Evolutionary conservation across 1,140 invertebrate species (phyloP).

Genomic region (Conus betulinus): DNA sequence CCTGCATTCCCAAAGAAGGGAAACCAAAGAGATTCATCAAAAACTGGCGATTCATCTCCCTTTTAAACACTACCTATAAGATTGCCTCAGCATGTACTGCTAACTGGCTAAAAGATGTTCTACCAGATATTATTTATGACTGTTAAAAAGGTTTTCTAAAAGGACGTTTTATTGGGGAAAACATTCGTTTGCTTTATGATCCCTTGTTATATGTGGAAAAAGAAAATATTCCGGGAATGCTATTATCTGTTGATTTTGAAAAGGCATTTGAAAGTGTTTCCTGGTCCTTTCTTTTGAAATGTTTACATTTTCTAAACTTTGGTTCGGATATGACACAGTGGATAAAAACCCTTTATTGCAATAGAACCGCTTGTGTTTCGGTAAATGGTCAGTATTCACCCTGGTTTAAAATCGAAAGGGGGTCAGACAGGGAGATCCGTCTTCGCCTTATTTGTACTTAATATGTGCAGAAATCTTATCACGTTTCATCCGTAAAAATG

Average conservation of each 20-base stretch:
- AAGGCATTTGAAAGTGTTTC: conserved; percentile 43
- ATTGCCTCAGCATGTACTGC: conserved; percentile 31
- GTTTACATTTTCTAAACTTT: conserved; percentile 37
- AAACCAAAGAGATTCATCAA: conserved; percentile 27
- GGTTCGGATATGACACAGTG: conserved; percentile 31
- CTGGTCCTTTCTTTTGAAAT: conserved; percentile 37
- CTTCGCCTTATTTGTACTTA: conserved; percentile 32
- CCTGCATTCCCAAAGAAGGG: conserved; percentile 28
- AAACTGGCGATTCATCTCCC: conserved; percentile 29
- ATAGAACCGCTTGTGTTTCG: conserved; percentile 13
- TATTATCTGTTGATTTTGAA: conserved; percentile 42
- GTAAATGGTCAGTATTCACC: conserved; percentile 32
- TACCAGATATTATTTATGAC: conserved; percentile 1
- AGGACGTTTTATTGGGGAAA: conserved; percentile 33
- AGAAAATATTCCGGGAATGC: conserved; percentile 26
- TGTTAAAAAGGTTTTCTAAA: conserved; percentile 26
- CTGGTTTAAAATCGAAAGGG: conserved; percentile 32
- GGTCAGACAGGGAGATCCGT: conserved; percentile 13
- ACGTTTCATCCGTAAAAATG: conserved; percentile 21
- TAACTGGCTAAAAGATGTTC: conserved; percentile 11
- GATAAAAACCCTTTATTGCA: conserved; percentile 34
- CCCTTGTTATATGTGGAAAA: conserved; percentile 5
- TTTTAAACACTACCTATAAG: conserved; percentile 24
- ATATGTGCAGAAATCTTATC: conserved; percentile 34
- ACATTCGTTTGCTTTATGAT: conserved; percentile 31